These are phyloP conservation scores for Bombus pascuorum DNA, from an alignment of 1,140 invertebrate species.

Conservation along the genomic window DNA sequence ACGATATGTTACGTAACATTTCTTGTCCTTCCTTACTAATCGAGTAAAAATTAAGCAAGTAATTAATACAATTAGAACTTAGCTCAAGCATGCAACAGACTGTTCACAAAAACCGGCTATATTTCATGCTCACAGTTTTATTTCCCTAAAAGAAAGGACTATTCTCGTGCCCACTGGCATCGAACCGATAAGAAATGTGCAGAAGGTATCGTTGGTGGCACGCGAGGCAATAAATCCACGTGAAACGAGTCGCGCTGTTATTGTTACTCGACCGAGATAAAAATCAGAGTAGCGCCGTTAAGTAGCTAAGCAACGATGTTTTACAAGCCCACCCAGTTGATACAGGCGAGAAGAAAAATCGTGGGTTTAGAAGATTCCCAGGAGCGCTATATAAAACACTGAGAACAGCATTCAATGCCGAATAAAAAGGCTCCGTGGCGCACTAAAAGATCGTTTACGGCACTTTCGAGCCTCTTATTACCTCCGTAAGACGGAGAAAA, in stretches of 20 bases:
- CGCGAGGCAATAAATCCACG: slow-evolving; percentile 14
- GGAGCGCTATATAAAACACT: slow-evolving; percentile 60
- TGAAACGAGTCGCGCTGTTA: neutral
- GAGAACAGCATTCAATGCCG: slow-evolving; percentile 52
- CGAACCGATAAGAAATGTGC: neutral
- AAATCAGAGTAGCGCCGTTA: slow-evolving; percentile 1
- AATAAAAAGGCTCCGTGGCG: slow-evolving; percentile 19
- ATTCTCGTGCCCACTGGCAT: neutral
- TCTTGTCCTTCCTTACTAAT: neutral
- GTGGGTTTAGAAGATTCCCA: slow-evolving; percentile 57
- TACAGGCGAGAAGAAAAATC: slow-evolving; percentile 59
- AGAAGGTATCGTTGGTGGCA: neutral
- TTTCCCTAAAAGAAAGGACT: neutral
- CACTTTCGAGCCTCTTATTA: slow-evolving; percentile 33
- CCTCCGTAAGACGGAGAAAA: neutral
- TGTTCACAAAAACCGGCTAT: neutral
- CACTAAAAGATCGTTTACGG: slow-evolving; percentile 41
- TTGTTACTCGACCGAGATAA: slow-evolving; percentile 11
- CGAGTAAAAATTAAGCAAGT: neutral
- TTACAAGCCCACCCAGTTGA: slow-evolving; percentile 37
- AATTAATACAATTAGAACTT: neutral
- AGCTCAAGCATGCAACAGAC: neutral
- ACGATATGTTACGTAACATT: no score
- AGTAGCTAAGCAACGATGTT: neutral
- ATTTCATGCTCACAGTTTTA: neutral